These are phyloP conservation scores for Bombus polaris DNA, from an alignment of 1,140 invertebrate genomes.

Conservation along the genomic window DNA sequence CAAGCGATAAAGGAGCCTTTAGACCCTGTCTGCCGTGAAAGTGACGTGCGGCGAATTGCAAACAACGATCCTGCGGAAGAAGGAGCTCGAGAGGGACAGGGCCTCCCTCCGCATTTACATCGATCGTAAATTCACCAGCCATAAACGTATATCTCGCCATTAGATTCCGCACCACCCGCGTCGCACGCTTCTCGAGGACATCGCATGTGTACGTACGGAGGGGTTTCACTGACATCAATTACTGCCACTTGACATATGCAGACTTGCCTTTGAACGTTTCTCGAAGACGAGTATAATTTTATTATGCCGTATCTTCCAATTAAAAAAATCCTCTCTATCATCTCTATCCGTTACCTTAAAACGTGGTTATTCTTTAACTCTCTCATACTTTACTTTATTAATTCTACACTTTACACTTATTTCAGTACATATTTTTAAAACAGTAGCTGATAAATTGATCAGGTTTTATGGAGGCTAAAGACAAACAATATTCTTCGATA, in stretches of 20 bases:
- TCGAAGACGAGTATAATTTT: background rate
- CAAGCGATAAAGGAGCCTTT: conserved; percentile 22
- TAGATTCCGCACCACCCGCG: conserved; percentile 51
- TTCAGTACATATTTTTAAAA: no score
- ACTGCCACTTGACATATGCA: conserved; percentile 20
- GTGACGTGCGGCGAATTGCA: conserved; percentile 43
- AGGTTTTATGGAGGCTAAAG: no score
- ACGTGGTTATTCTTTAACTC: background rate
- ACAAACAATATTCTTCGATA: no score
- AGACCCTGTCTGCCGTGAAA: conserved; percentile 18
- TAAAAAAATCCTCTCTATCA: background rate
- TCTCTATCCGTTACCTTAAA: background rate
- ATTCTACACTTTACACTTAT: no score
- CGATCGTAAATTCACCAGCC: conserved; percentile 54
- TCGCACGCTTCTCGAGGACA: conserved; percentile 11
- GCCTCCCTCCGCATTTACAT: conserved; percentile 44
- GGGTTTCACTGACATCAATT: conserved; percentile 49
- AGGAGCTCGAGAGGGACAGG: conserved; percentile 24
- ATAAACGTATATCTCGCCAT: conserved; percentile 59
- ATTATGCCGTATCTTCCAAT: background rate
- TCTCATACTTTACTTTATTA: no score
- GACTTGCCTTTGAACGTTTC: background rate
- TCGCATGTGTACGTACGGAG: background rate
- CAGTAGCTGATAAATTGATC: no score
- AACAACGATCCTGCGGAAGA: conserved; percentile 45